Evolutionary conservation across 2,113 vertebrate genomes (phyloP), one percentile per base, ranked within the genome.

Genomic region (Lota lota): DNA sequence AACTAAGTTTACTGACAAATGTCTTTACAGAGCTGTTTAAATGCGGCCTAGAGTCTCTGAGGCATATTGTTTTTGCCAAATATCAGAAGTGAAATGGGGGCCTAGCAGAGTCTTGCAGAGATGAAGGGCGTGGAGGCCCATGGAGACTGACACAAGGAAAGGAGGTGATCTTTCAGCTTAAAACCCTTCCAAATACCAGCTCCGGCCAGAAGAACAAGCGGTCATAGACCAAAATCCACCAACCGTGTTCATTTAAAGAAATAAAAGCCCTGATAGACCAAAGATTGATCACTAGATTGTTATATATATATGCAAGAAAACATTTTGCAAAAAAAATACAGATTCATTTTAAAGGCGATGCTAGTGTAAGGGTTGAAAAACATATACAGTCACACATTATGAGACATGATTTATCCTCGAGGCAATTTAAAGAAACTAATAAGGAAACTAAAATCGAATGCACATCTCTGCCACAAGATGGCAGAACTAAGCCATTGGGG

Each of bases 21-120:
- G 40, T 33, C 24, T 24, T 24, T 33, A 33, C 4, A 33, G 28
- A 33, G 28, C 28, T 33, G 28, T 73, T 22, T 33, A 62, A 76
- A 82, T 76, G 63, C 77, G 61, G 72, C 73, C 62, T 75, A 78
- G 53, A 76, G 64, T 10, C 12, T 19, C 65, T 53, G 59, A 61
- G 68, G 63, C 73, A 54, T 16, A 15, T 15, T 54, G n/a, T 79
- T 78, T 80, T 70, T 74, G 79, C 76, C 22, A 70, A 60, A 19
- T 63, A 19, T 51, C 64, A 53, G 20, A 24, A 20, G 60, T 64
- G 59, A 71, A 51, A 5, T 18, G 40, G 22, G 20, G 17, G 11
- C 50, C 56, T 56, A 1, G 22, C 69, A 64, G 40, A 47, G 4
- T 60, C 53, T 33, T 20, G 24, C 21, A 22, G 77, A 81, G 54